phyloP scores from a whole-genome alignment of 2,888 invertebrate species.

The Metacarcinus magister region DNA sequence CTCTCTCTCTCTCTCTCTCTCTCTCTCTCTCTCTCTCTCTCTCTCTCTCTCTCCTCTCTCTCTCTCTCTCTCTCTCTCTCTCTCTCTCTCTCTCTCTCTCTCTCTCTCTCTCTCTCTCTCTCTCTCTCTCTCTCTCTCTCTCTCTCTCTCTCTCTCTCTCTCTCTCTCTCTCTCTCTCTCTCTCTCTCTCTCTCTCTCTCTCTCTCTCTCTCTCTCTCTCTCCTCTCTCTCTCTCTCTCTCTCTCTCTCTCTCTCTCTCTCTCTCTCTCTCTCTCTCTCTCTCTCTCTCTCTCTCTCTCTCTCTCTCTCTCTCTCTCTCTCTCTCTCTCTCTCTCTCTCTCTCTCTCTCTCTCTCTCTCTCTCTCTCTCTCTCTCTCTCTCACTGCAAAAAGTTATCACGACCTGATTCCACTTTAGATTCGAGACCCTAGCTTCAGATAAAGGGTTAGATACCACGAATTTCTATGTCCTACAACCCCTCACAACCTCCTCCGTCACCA shows the following conservation, averaged over 20 bases:
- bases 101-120: not conserved
- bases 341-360: constrained; percentile 45
- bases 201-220: too few species aligned
- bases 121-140: too few species aligned
- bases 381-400: not conserved
- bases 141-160: too few species aligned
- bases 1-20: too few species aligned
- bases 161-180: too few species aligned
- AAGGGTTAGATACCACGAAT: not conserved
- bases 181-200: too few species aligned
- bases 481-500: not conserved
- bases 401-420: constrained; percentile 7
- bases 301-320: too few species aligned
- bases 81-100: constrained; percentile 44
- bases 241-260: too few species aligned
- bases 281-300: too few species aligned
- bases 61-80: constrained; percentile 44
- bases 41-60: not conserved
- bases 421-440: not conserved
- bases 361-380: constrained; percentile 44
- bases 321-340: not conserved
- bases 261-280: too few species aligned
- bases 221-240: too few species aligned
- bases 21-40: too few species aligned
- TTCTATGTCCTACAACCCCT: not conserved